A percentile compares a stretch with the other conserved stretches of the same genome.
These are phyloP conservation scores for Myodes glareolus DNA, from an alignment of 2,113 vertebrate genomes.

Conservation along the genomic window DNA sequence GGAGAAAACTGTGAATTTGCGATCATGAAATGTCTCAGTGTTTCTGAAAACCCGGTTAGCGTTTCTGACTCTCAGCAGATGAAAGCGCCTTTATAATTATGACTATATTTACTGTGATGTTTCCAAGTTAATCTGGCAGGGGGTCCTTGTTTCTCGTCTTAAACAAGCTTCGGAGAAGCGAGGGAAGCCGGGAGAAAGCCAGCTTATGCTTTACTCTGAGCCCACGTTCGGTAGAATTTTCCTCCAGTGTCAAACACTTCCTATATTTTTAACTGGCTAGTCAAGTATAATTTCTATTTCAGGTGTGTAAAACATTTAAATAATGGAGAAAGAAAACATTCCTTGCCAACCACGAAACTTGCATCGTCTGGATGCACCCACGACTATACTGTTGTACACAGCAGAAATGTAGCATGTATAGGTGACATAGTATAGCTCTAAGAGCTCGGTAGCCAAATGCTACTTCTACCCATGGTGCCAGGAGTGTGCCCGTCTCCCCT, in stretches of 20 bases:
- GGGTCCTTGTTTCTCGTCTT: slow-evolving; percentile 77
- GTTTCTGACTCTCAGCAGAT: slow-evolving; percentile 65
- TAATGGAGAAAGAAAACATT: slow-evolving; percentile 81
- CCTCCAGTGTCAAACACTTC: slow-evolving; percentile 83
- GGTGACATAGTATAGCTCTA: background rate
- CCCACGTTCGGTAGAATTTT: slow-evolving; percentile 85
- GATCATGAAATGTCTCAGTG: slow-evolving; percentile 14
- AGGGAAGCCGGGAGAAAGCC: slow-evolving; percentile 81
- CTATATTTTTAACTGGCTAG: slow-evolving; percentile 85
- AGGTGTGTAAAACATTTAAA: slow-evolving; percentile 88
- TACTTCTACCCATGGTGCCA: background rate
- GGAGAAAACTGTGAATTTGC: slow-evolving; percentile 42
- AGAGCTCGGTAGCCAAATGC: background rate
- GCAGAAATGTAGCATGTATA: background rate
- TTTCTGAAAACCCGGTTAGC: slow-evolving; percentile 58
- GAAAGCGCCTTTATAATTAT: slow-evolving; percentile 68
- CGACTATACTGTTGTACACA: background rate
- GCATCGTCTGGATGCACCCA: slow-evolving; percentile 57
- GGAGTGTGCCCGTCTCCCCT: background rate
- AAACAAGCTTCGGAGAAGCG: slow-evolving; percentile 68
- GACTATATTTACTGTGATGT: slow-evolving; percentile 75
- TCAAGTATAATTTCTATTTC: slow-evolving; percentile 87
- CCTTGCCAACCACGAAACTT: slow-evolving; percentile 75
- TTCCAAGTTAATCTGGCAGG: slow-evolving; percentile 73
- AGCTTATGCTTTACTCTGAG: slow-evolving; percentile 87